Base-by-base conservation (phyloP, 2,797 vertebrate genomes). In the Neoniphon sammara region DNA sequence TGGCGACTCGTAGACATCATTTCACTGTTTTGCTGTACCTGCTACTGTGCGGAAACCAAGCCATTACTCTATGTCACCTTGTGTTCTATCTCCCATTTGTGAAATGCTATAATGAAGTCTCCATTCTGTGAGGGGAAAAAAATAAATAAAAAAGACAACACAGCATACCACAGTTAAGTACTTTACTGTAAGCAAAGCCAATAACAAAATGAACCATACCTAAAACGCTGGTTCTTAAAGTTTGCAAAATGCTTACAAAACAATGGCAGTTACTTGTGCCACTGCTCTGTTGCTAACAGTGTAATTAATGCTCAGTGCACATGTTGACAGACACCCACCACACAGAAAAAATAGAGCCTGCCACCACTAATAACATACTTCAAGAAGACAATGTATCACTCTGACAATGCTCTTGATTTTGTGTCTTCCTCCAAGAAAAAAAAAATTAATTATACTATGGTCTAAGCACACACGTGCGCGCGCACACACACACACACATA, bases 51-150 rank as follows among this genome's bases (percentile, higher is more conserved):
- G 77, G 85, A 85, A 91, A 84, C 71, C 20, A 56, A 77, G 73
- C 70, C 90, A 94, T 94, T 92, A 93, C 82, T 94, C 90, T 90
- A 69, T 89, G 90, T 90, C 92, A 88, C 67, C 78, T 85, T 63
- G 31, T 54, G 78, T 90, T 84, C 82, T 73, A 57, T 62, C 81
- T 88, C 71, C 73, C 83, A 87, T 90, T 93, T 90, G 83, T 87
- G 82, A 91, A 84, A 87, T 6, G 57, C 62, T 81, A 83, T 87
- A 88, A 91, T 86, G 66, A 89, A 88, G 86, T 83, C 79, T 82
- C 80, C 17, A 57, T 78, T 11, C 8, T 69, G 68, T 71, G 50
- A 34, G 18, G 21, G 21, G 63, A 23, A 66, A 60, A 62, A 44
- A 34, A 34, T 6, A 27, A 27, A 27, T 6, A 34, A 34, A 34